Conservation (phyloP, 2,113 vertebrate genomes). For the Dromas ardeola region DNA sequence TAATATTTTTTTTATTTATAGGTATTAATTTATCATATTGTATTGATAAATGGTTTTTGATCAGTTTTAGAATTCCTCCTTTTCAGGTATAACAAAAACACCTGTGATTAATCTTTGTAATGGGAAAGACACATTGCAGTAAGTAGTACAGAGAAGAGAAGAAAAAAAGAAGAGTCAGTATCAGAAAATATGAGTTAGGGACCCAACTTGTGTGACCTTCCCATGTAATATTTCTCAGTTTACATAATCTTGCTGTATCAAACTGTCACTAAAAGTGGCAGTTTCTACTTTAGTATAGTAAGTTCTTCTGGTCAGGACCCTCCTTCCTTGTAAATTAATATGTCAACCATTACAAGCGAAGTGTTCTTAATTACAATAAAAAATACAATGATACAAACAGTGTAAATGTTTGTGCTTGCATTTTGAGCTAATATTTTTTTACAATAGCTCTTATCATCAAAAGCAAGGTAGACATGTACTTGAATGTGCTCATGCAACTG, state of each 20-base stretch:
- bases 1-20: background rate
- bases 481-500: background rate
- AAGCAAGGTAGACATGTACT: background rate
- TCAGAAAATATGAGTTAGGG: background rate
- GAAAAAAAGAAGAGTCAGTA: background rate
- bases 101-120: background rate
- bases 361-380: background rate
- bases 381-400: background rate
- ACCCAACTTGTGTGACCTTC: background rate
- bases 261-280: background rate
- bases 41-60: background rate
- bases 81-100: background rate
- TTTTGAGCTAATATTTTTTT: background rate
- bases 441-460: background rate
- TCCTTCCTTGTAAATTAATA: background rate
- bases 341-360: background rate
- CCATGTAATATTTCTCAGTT: background rate
- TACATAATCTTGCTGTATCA: background rate
- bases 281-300: background rate
- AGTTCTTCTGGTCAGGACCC: background rate
- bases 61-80: background rate
- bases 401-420: background rate
- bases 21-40: background rate
- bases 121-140: background rate
- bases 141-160: background rate